Evolutionary conservation across 1,140 invertebrate genomes (phyloP).

Genomic region (Zaprionus lachaisei): DNA sequence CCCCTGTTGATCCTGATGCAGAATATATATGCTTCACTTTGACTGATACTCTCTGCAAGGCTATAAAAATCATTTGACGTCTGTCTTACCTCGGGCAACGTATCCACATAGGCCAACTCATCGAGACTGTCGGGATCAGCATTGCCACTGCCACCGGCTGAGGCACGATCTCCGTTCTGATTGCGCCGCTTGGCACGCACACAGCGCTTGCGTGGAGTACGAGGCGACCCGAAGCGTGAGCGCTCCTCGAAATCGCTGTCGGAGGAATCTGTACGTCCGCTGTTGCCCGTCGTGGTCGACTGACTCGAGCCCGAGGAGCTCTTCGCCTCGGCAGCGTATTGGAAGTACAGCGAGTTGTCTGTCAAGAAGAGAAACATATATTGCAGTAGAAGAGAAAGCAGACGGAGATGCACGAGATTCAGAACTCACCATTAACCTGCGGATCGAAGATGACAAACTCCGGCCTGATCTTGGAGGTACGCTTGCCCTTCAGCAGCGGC

Average conservation of each 20-base stretch:
- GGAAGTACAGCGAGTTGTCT: constrained; percentile 78
- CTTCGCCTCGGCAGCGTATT: constrained; percentile 84
- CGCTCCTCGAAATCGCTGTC: constrained; percentile 92
- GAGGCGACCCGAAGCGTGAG: constrained; percentile 86
- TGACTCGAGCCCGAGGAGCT: constrained; percentile 85
- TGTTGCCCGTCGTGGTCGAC: constrained; percentile 84
- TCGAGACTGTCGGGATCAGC: constrained; percentile 86
- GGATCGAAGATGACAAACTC: constrained; percentile 99
- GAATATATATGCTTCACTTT: no score
- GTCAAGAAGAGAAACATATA: background rate
- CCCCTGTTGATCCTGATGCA: no score
- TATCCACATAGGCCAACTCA: constrained; percentile 94
- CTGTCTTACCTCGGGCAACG: constrained; percentile 92
- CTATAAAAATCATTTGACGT: background rate
- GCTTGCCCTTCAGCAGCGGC: constrained; percentile 96
- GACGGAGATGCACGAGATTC: background rate
- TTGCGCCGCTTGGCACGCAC: constrained; percentile 84
- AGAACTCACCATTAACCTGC: constrained; percentile 89
- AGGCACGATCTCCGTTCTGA: constrained; percentile 58
- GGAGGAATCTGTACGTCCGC: constrained; percentile 88
- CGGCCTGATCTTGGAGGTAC: constrained; percentile 97
- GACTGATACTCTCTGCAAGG: no score
- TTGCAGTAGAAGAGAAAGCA: background rate
- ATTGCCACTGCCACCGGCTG: constrained; percentile 54
- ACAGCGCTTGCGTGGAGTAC: constrained; percentile 88